Conservation (phyloP, 1,140 invertebrate species). For the Neodiprion fabricii region DNA sequence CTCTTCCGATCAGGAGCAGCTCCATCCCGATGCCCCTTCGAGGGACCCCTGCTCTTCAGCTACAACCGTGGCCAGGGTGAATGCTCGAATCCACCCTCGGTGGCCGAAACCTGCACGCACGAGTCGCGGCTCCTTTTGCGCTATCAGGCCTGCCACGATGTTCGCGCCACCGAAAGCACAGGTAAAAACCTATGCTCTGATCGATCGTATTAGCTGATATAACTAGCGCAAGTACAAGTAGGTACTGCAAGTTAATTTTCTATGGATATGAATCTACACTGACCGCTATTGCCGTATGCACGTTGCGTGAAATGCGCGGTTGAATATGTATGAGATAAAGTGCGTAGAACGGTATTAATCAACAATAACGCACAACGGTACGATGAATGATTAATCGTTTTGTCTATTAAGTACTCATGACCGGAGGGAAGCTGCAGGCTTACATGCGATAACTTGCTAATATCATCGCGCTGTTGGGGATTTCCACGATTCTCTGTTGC, state of each 20-base stretch:
- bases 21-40: slow-evolving; percentile 64
- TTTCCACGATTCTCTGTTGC: background rate
- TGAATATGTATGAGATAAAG: background rate
- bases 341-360: slow-evolving; percentile 30
- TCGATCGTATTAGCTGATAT: background rate
- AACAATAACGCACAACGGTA: slow-evolving; percentile 39
- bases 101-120: slow-evolving; percentile 83
- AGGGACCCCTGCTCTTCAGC: slow-evolving; percentile 66
- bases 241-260: background rate
- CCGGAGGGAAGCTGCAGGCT: background rate
- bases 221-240: background rate
- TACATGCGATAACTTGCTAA: background rate
- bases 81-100: slow-evolving; percentile 77
- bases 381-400: slow-evolving; percentile 46
- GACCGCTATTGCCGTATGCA: too few relatives aligned
- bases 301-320: background rate
- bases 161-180: slow-evolving; percentile 73
- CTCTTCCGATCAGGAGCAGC: slow-evolving; percentile 67
- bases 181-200: slow-evolving; percentile 58
- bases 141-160: slow-evolving; percentile 87
- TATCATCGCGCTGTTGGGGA: background rate
- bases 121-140: slow-evolving; percentile 78
- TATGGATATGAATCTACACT: too few relatives aligned
- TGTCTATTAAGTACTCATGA: slow-evolving; percentile 40
- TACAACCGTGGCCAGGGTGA: slow-evolving; percentile 76